Evolutionary conservation across 2,888 invertebrate genomes (phyloP), one percentile per base, ranked within the genome.

Genomic region (Aphidoletes aphidimyza): DNA sequence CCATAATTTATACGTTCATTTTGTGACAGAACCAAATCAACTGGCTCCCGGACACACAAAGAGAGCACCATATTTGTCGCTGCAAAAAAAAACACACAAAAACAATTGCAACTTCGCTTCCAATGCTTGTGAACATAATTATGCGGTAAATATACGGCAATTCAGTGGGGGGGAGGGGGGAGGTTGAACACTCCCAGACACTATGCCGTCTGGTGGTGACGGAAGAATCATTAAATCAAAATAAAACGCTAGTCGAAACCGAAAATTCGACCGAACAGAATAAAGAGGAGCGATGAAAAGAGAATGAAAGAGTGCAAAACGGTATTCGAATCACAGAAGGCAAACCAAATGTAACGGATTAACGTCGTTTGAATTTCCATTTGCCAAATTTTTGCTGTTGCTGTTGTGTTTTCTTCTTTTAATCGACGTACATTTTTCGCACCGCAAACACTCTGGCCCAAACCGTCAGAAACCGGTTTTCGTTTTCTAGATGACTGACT

Each of bases 211-310:
- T 54, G 22, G n/a, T 54, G 22, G 6, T 54, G 54, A 54, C 54
- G 54, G 54, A 54, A 54, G 54, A n/a, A 54, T 54, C 69, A 34
- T 69, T 36, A 69, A 69, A 69, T 69, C 69, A 69, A 69, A 69
- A 34, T 34, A 69, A 30, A 69, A 54, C 9, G 22, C 17, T 47
- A 11, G 47, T 17, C 19, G n/a, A 49, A 17, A n/a, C 6, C 17
- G 17, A 49, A 49, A 17, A 49, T n/a, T 49, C 19, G n/a, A 49
- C 6, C 19, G n/a, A 49, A 49, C 17, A 59, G 6, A 59, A 59
- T 3, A 59, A 26, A 59, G 2, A 81, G 8, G 47, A 47, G 47
- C n/a, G 5, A 54, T n/a, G 22, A 22, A 54, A 11, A 47, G 47
- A 47, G 47, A 47, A 19, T 3, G 17, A 47, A 14, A 47, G 47